Evolutionary conservation across 2,797 vertebrate genomes (phyloP), one percentile per base, ranked within the genome.

Genomic region (Sebastes minor): DNA sequence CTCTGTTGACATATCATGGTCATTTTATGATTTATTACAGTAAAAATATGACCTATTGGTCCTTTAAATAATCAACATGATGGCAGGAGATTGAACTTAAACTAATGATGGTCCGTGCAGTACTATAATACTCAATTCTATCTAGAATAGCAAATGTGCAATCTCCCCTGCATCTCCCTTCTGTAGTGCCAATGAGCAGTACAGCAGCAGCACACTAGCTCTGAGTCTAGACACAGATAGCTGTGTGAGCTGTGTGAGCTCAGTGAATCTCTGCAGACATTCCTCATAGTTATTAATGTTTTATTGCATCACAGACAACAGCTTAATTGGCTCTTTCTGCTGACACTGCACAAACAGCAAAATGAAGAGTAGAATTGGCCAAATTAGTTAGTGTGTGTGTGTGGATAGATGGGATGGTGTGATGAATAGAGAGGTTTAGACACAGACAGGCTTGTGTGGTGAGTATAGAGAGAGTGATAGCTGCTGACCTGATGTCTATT

Each of bases 251-350:
- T 38, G 35, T 35, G 28, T 76, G 74, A 52, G 67, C 64, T 76
- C 63, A 52, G 55, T 27, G 28, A 27, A 20, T 33, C 27, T 61
- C 18, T 68, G 65, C 65, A 32, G 65, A 53, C 20, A 11, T 16
- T 28, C 75, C 65, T 62, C 57, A 22, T 70, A 33, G 6, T 62
- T 69, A 77, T 55, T 77, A 77, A 77, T 62, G 13, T 70, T 56
- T 53, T 22, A 77, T 42, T 77, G 66, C 66, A 38, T 53, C 23
- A 69, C 66, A 70, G 55, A 42, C 57, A 30, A 18, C 33, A 11
- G 25, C 23, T 63, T 77, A 63, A 62, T 76, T 30, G n/a, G 23
- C 25, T 14, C 10, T 70, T 71, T 71, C n/a, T 71, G 59, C 66
- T 55, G 57, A 77, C 57, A 22, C 32, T 62, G 56, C 18, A 33